These are phyloP conservation scores for Colostygia pectinataria DNA, from an alignment of 2,888 invertebrate species.

Conservation along the genomic window DNA sequence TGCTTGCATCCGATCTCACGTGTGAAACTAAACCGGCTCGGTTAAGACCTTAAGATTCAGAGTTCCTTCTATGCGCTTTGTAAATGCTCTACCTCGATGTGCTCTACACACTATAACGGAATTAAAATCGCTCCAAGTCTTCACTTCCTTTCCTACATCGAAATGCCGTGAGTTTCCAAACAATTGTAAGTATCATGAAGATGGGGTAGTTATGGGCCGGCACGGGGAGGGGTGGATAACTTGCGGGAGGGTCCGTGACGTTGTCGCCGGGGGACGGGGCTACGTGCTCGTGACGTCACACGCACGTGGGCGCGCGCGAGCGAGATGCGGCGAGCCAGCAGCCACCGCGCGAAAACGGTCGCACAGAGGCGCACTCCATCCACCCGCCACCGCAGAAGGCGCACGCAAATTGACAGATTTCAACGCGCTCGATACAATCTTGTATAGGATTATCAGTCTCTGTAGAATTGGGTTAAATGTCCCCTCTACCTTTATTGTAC, in stretches of 20 bases:
- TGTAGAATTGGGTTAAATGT: conserved; percentile 30
- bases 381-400: conserved; percentile 52
- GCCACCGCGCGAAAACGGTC: conserved; percentile 53
- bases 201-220: conserved; percentile 8
- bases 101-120: not conserved
- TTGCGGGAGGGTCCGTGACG: conserved; percentile 56
- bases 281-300: conserved; percentile 67
- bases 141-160: not conserved
- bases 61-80: too few species aligned
- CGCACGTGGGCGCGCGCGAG: conserved; percentile 72
- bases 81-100: too few species aligned
- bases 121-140: not conserved
- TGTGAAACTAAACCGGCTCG: conserved; percentile 7
- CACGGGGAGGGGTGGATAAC: conserved; percentile 12
- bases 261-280: conserved; percentile 37
- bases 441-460: conserved; percentile 65
- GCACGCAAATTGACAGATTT: conserved; percentile 74
- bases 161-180: not conserved
- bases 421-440: conserved; percentile 76
- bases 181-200: conserved; percentile 6
- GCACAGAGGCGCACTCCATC: conserved; percentile 45
- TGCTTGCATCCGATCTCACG: conserved; percentile 3
- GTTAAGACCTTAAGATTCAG: too few species aligned
- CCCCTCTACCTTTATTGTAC: not conserved
- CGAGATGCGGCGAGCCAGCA: conserved; percentile 45